Evolutionary conservation across 2,888 invertebrate genomes (phyloP), one percentile per base, ranked within the genome.

Genomic region (Pyrrhosoma nymphula): DNA sequence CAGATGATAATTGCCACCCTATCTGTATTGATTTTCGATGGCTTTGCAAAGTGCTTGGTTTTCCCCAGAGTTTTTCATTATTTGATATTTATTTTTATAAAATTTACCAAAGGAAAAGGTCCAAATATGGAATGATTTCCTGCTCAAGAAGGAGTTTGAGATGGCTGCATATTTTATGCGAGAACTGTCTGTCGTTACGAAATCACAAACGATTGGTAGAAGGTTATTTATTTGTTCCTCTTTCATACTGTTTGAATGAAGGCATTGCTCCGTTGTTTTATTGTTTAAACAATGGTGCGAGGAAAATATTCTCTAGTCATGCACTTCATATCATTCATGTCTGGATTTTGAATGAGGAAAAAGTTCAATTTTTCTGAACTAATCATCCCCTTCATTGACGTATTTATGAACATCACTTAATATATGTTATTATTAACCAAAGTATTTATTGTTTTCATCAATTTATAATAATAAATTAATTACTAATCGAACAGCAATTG

Each of bases 241-340:
- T 93, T 69, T 47, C 23, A 35, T 63, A 4, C n/a, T 75, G 75
- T 69, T 47, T 47, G 35, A 69, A 69, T 63, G 69, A 93, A 69
- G 35, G 23, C 6, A 60, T 91, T 35, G 55, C 56, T 18, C 23
- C 23, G 93, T 47, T 47, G 89, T 93, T 93, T 69, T 47, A 26
- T 75, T 69, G 47, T 93, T 69, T 69, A 47, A 63, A 39, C 56
- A 18, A 35, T 69, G 47, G n/a, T n/a, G 60, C 20, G 2, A 93
- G 10, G 47, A 47, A 69, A 69, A 55, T n/a, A 69, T 55, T 93
- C 89, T 89, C 93, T 93, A 93, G 93, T 93, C 93, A 93, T 75
- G 55, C 47, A 69, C 47, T 23, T n/a, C 69, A 47, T 63, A 63
- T 47, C 39, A 89, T 93, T 47, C 69, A 16, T n/a, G 47, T 39